Evolutionary conservation across 2,113 vertebrate species (phyloP), one percentile per base, ranked within the genome.

Genomic region (Tympanuchus pallidicinctus): DNA sequence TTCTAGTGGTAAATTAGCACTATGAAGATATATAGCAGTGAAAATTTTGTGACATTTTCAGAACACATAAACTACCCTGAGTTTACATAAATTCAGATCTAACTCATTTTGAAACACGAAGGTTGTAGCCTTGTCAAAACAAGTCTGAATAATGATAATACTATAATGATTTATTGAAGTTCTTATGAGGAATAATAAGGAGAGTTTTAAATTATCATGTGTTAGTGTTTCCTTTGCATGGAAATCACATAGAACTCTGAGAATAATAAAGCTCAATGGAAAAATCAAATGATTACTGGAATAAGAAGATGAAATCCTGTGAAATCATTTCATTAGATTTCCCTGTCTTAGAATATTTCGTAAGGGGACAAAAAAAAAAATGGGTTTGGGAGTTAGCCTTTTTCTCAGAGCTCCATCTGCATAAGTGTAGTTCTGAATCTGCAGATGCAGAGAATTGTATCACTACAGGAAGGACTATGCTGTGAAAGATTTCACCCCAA

Each of bases 21-120:
- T 70, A 66, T 63, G 88, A 94, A 94, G 89, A 95, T 96, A 95
- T 86, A 95, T 93, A 76, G 52, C 75, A 89, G 82, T 64, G 76
- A 92, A 94, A 92, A 96, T 96, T 95, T 95, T 82, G 88, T 93
- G 89, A 92, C 90, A 86, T 93, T 96, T 96, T 94, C 91, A 86
- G 90, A 95, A 96, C 57, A 65, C 71, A 85, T 82, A 74, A 95
- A 90, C n/a, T 83, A 95, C 77, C 85, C 85, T 32, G 40, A 66
- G 67, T 76, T 92, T 90, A 89, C 81, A 92, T 92, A 92, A 95
- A 96, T 89, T 94, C 89, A 91, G 63, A 88, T 72, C 79, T 95
- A 92, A 80, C 61, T 92, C 60, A 81, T 93, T 97, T 92, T 81
- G 87, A 96, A 94, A 83, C 77, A 48, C 77, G 66, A 80, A 96